A percentile compares a stretch with the other conserved stretches of the same genome.
Conservation (phyloP, 2,888 invertebrate genomes). For the Arge pagana region DNA sequence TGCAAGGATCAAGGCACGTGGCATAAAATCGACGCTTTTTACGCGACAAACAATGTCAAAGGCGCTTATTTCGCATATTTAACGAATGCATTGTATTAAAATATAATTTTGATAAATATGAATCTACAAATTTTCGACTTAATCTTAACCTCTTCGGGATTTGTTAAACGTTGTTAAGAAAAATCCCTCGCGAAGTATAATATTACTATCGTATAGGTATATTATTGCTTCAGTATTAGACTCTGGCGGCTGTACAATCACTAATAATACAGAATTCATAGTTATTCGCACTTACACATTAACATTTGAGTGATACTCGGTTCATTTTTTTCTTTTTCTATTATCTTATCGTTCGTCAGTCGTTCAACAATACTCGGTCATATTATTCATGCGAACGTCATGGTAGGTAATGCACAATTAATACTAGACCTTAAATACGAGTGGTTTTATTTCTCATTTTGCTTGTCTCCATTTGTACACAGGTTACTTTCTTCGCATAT, state of each 20-base stretch:
- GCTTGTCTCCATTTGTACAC: too few relatives aligned
- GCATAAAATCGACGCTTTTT: slow-evolving; percentile 10
- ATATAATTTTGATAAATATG: slow-evolving; percentile 45
- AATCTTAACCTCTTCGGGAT: slow-evolving; percentile 1
- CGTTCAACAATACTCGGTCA: slow-evolving; percentile 37
- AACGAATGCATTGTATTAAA: slow-evolving; percentile 37
- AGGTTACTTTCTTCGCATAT: too few relatives aligned
- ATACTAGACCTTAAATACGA: slow-evolving; percentile 55
- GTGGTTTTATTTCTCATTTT: slow-evolving; percentile 32
- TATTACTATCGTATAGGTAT: too few relatives aligned
- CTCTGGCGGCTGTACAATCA: slow-evolving; percentile 19
- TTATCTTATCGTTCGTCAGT: slow-evolving; percentile 33
- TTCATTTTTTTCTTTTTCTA: slow-evolving; percentile 19
- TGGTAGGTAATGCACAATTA: too few relatives aligned
- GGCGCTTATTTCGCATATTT: background rate
- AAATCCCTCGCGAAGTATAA: too few relatives aligned
- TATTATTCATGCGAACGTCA: slow-evolving; percentile 49
- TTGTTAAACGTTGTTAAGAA: too few relatives aligned
- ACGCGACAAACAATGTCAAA: slow-evolving; percentile 15
- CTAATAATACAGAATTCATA: slow-evolving; percentile 16
- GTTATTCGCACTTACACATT: background rate
- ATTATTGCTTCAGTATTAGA: slow-evolving; percentile 21
- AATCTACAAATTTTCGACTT: slow-evolving; percentile 7
- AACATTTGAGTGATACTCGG: slow-evolving; percentile 1
- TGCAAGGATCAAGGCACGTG: slow-evolving; percentile 14